Evolutionary conservation across 2,888 invertebrate genomes (phyloP).

Genomic region (Papilio gigon): DNA sequence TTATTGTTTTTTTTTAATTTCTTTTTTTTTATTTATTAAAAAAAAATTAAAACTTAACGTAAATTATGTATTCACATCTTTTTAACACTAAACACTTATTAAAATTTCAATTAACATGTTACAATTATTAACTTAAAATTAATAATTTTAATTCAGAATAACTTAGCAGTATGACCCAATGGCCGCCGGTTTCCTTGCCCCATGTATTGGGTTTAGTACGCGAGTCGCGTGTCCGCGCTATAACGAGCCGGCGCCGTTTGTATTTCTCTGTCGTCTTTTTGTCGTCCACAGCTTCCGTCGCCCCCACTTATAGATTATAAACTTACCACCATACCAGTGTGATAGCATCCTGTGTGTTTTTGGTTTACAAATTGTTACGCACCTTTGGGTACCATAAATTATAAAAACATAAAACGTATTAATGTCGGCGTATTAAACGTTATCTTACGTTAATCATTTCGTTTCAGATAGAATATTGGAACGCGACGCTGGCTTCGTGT

Average conservation of each 20-base stretch:
- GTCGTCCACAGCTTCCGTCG: conserved; percentile 51
- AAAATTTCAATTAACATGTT: too few relatives aligned
- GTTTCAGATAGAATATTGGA: conserved; percentile 83
- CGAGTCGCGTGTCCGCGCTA: conserved; percentile 50
- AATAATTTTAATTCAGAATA: too few relatives aligned
- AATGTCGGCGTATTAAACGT: conserved; percentile 31
- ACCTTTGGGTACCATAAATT: too few relatives aligned
- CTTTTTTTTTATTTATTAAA: too few relatives aligned
- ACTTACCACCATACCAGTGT: conserved; percentile 21
- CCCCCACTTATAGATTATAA: conserved; percentile 43
- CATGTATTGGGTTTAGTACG: conserved; percentile 43
- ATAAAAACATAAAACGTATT: background rate
- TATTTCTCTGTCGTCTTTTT: conserved; percentile 48
- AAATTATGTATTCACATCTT: too few relatives aligned
- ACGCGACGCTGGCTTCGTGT: conserved; percentile 88
- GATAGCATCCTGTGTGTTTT: too few relatives aligned
- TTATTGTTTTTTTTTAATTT: too few relatives aligned
- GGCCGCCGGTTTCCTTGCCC: conserved; percentile 37
- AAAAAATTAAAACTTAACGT: too few relatives aligned
- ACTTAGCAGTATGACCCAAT: background rate
- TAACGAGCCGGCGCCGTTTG: conserved; percentile 55
- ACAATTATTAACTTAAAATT: too few relatives aligned
- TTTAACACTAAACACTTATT: too few relatives aligned
- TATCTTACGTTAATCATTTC: conserved; percentile 51
- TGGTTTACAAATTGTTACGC: too few relatives aligned